A percentile compares a stretch with the other conserved stretches of the same genome.
phyloP scores from a whole-genome alignment of 2,888 invertebrate species.

The Halictus ligatus region DNA sequence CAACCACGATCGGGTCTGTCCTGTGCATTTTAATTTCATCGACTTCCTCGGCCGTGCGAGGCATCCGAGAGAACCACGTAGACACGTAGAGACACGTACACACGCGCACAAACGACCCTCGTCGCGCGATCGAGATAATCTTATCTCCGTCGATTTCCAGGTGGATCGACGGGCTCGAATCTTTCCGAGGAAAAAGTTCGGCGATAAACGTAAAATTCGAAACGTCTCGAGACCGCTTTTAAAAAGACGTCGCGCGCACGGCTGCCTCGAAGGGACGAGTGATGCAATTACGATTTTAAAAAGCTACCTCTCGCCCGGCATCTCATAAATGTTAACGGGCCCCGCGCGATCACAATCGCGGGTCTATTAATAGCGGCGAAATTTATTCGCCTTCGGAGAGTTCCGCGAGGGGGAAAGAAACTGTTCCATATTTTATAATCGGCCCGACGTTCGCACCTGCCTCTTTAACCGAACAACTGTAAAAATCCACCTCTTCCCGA shows the following conservation, averaged over 20 bases:
- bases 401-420: not conserved
- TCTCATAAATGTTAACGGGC: constrained; percentile 3
- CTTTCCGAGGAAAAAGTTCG: not conserved
- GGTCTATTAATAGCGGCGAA: not conserved
- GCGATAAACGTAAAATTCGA: not conserved
- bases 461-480: not conserved
- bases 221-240: not conserved
- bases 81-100: not conserved
- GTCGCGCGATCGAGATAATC: not conserved
- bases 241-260: not conserved
- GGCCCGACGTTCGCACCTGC: not conserved
- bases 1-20: constrained; percentile 17
- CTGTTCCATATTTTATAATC: constrained; percentile 2
- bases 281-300: not conserved
- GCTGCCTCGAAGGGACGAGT: not conserved
- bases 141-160: not conserved
- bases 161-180: not conserved
- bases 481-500: not conserved
- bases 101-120: constrained; percentile 20
- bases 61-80: not conserved
- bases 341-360: not conserved
- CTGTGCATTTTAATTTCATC: constrained; percentile 43
- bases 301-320: not conserved
- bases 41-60: constrained; percentile 25
- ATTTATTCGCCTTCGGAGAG: not conserved